Base-by-base conservation (phyloP, 2,888 invertebrate species). In the Monoplex corrugatus region DNA sequence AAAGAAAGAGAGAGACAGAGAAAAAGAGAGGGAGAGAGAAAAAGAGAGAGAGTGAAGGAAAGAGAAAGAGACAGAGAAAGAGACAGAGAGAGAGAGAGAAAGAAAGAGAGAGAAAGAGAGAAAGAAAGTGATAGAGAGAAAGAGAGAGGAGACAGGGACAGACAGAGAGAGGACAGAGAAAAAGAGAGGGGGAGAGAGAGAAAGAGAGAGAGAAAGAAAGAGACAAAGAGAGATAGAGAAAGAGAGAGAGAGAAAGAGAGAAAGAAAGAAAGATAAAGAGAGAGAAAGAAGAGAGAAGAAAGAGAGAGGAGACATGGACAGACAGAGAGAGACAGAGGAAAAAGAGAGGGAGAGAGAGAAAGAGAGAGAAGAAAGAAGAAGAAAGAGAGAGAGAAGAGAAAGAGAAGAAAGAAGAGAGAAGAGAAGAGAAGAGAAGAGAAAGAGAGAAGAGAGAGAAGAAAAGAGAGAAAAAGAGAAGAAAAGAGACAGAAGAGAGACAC, bases 11-110 rank as follows among this genome's bases (percentile, higher is more conserved):
- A 75, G 72, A 75, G 72, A 75, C 10, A 50, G 50, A 50, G 50
- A 50, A 50, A 28, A 75, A 75, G 72, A 75, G 72, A 35, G 72
- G 35, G 72, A 75, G 72, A 75, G 72, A 75, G 72, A 75, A 35
- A 75, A 35, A 75, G 38, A 38, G 32, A 2, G 35, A 32, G 32
- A 2, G 35, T 35, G 32, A 19, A 35, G 10, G 72, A 72, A 6
- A 32, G 72, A 72, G 32, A 72, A 35, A 72, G 32, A 72, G 35
- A 72, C 6, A 75, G 72, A 5, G 38, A 75, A 6, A 35, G 72
- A 75, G 32, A 35, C 5, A 35, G 3, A 10, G 35, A 35, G 3
- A 35, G 72, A 35, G 2, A 2, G 19, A 19, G 2, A 2, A 35
- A 10, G 72, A 35, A 35, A 2, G 10, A 8, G 23, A 8, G 40